These are phyloP conservation scores for Aythya baeri DNA, from an alignment of 2,113 vertebrate species.

Conservation along the genomic window DNA sequence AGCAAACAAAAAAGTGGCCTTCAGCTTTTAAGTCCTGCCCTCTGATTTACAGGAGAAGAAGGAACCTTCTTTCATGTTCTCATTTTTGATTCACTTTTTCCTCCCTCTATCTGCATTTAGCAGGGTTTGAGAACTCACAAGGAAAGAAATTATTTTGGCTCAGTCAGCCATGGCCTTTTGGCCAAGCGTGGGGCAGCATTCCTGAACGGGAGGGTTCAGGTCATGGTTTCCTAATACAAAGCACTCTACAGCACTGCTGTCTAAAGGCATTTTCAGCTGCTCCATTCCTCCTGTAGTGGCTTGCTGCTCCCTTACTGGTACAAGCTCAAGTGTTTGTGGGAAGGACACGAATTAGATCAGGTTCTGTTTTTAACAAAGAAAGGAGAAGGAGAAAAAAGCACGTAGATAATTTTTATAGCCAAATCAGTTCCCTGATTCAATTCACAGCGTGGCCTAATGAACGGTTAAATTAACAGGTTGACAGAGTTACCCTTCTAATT, in stretches of 20 bases:
- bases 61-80: not conserved
- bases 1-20: not conserved
- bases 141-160: not conserved
- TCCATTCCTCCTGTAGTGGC: not conserved
- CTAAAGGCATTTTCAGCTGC: not conserved
- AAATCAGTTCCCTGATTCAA: not conserved
- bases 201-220: not conserved
- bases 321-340: not conserved
- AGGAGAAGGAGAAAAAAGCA: rapidly evolving
- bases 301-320: not conserved
- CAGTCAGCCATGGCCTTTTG: not conserved
- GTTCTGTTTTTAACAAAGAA: not conserved
- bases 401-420: not conserved
- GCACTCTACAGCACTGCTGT: not conserved
- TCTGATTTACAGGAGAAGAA: not conserved
- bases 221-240: not conserved
- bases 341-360: not conserved
- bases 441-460: not conserved
- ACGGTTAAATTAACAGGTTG: not conserved
- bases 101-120: not conserved
- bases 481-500: not conserved
- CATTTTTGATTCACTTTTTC: not conserved
- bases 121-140: not conserved
- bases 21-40: not conserved
- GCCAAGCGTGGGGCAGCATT: constrained; percentile 12